Percentiles rank a stretch among this genome's conserved stretches.
phyloP scores from a whole-genome alignment of 2,888 invertebrate species.

The Dryocosmus kuriphilus region DNA sequence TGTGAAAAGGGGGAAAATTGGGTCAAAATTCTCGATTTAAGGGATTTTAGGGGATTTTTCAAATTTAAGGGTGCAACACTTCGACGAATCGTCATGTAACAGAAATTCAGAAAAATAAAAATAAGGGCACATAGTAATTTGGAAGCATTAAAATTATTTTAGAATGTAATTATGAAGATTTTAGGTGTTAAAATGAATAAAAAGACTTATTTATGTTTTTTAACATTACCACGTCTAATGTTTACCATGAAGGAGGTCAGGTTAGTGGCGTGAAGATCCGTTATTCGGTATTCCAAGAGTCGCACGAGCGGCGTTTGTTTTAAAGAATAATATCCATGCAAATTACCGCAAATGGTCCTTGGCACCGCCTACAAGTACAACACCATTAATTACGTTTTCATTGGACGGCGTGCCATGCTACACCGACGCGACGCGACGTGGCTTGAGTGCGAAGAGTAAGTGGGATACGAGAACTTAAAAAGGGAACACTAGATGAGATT shows the following conservation, averaged over 20 bases:
- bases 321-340: conserved; percentile 65
- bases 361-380: conserved; percentile 48
- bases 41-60: too few relatives aligned
- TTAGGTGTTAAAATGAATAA: too few relatives aligned
- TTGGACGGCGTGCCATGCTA: conserved; percentile 53
- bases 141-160: too few relatives aligned
- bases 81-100: too few relatives aligned
- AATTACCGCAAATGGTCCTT: conserved; percentile 58
- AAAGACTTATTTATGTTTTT: too few relatives aligned
- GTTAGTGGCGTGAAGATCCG: conserved; percentile 13
- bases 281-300: conserved; percentile 34
- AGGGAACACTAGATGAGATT: conserved; percentile 26
- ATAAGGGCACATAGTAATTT: too few relatives aligned
- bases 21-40: too few relatives aligned
- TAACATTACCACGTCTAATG: too few relatives aligned
- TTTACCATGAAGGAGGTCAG: background rate
- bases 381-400: conserved; percentile 62
- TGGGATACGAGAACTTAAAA: conserved; percentile 21
- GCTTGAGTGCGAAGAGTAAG: conserved; percentile 37
- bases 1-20: too few relatives aligned
- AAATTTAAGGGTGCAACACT: too few relatives aligned
- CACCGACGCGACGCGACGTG: conserved; percentile 44
- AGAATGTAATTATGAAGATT: too few relatives aligned
- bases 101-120: too few relatives aligned
- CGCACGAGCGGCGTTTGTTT: conserved; percentile 52